Percentiles rank a stretch among this genome's conserved stretches.
phyloP scores from a whole-genome alignment of 1,140 invertebrate species.

The Sinella curviseta region DNA sequence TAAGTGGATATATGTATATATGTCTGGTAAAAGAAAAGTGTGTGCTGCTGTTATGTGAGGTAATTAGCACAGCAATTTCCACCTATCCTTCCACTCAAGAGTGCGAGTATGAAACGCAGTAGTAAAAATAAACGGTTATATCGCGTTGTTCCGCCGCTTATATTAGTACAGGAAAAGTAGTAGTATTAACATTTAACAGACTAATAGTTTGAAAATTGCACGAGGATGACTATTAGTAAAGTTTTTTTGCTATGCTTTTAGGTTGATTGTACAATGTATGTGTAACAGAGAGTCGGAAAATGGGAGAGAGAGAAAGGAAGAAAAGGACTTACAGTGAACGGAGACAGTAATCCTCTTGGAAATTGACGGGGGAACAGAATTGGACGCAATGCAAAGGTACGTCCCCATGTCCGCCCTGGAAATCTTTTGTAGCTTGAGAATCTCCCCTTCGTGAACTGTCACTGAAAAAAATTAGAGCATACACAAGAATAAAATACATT shows the following conservation, averaged over 20 bases:
- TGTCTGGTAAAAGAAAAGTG: too few species aligned
- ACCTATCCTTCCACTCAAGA: neutral
- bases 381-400: slow-evolving; percentile 62
- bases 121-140: neutral
- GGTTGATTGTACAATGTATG: neutral
- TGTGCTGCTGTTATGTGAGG: neutral
- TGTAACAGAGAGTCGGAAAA: neutral
- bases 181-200: neutral
- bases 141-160: neutral
- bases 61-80: neutral
- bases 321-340: slow-evolving; percentile 73
- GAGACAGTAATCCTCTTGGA: slow-evolving; percentile 79
- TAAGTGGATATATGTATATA: too few species aligned
- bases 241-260: neutral
- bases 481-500: slow-evolving; percentile 7
- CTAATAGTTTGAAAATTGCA: neutral
- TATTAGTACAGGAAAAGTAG: neutral
- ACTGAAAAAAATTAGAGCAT: slow-evolving; percentile 58
- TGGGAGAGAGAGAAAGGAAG: neutral
- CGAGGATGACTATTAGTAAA: neutral
- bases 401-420: slow-evolving; percentile 78
- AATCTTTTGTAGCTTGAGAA: slow-evolving; percentile 75
- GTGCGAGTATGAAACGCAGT: neutral
- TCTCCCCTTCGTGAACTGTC: slow-evolving; percentile 65
- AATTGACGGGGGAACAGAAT: slow-evolving; percentile 74